Evolutionary conservation across 2,113 vertebrate species (phyloP).

Genomic region (Pongo abelii): DNA sequence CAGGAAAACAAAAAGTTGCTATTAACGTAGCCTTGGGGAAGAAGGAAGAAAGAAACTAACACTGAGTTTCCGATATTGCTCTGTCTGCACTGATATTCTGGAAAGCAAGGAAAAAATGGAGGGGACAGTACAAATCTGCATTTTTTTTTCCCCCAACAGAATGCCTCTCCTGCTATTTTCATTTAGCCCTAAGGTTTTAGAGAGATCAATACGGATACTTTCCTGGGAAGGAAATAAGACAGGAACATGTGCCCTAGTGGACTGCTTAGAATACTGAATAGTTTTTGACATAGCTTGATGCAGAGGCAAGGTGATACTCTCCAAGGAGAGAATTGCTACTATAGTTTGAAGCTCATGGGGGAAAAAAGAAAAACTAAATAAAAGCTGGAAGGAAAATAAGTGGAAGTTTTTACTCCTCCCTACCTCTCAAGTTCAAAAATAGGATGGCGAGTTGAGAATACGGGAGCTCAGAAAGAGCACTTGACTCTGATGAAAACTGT

Average conservation of each 20-base stretch:
- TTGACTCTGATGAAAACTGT: conserved; percentile 37
- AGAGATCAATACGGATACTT: conserved; percentile 73
- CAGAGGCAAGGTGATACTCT: conserved; percentile 34
- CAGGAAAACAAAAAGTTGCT: conserved; percentile 23
- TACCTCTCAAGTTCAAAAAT: not conserved
- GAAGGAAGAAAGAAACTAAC: conserved; percentile 41
- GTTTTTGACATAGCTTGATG: conserved; percentile 41
- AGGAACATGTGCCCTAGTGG: conserved; percentile 27
- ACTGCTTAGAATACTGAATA: conserved; percentile 66
- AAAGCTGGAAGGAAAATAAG: conserved; percentile 39
- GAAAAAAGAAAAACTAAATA: conserved; percentile 41
- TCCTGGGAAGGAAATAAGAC: conserved; percentile 50
- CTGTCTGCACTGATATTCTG: conserved; percentile 16
- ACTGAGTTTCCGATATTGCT: conserved; percentile 25
- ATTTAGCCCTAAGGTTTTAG: conserved; percentile 49
- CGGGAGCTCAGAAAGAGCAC: not conserved
- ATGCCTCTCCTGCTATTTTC: conserved; percentile 48
- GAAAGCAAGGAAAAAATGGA: not conserved
- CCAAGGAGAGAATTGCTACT: conserved; percentile 19
- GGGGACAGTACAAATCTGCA: conserved; percentile 28
- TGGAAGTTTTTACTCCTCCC: not conserved
- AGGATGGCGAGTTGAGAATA: conserved; percentile 24
- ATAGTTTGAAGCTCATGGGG: conserved; percentile 17
- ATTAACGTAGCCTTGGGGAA: conserved; percentile 44
- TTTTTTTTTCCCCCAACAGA: not conserved